Evolutionary conservation across 1,140 invertebrate genomes (phyloP).

Genomic region (Pollicipes pollicipes): DNA sequence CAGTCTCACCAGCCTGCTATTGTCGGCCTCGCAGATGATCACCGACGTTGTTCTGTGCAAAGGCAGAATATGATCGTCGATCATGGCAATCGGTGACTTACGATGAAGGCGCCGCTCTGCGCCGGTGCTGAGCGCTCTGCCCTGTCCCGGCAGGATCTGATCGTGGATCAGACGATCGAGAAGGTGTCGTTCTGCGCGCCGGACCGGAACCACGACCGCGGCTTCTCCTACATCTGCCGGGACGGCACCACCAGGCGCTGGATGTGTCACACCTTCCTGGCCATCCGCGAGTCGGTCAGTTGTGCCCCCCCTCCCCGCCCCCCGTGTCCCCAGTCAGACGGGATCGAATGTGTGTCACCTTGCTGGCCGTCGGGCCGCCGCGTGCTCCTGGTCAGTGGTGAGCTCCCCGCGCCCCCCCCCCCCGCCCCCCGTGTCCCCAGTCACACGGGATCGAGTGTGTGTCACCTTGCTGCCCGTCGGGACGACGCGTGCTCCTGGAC

Average conservation of each 20-base stretch:
- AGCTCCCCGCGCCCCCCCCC: no score
- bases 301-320: not conserved
- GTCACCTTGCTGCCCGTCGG: conserved; percentile 93
- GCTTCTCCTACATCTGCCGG: conserved; percentile 84
- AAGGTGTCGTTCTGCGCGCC: conserved; percentile 99
- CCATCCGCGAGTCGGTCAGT: conserved; percentile 73
- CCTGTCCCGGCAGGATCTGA: conserved; percentile 45
- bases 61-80: not conserved
- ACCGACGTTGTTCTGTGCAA: no score
- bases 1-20: no score
- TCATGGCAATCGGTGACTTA: no score
- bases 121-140: no score
- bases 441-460: no score
- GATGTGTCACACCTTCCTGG: conserved; percentile 99
- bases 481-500: conserved; percentile 81
- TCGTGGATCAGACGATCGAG: conserved; percentile 99
- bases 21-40: no score
- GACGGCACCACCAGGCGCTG: conserved; percentile 71
- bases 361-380: conserved; percentile 88
- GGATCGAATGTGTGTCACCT: conserved; percentile 99
- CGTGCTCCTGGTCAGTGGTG: conserved; percentile 38
- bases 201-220: conserved; percentile 92
- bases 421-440: no score
- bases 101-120: no score
- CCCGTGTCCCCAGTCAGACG: no score